Evolutionary conservation across 1,140 invertebrate genomes (phyloP).

Genomic region (Zaprionus tsacasi): DNA sequence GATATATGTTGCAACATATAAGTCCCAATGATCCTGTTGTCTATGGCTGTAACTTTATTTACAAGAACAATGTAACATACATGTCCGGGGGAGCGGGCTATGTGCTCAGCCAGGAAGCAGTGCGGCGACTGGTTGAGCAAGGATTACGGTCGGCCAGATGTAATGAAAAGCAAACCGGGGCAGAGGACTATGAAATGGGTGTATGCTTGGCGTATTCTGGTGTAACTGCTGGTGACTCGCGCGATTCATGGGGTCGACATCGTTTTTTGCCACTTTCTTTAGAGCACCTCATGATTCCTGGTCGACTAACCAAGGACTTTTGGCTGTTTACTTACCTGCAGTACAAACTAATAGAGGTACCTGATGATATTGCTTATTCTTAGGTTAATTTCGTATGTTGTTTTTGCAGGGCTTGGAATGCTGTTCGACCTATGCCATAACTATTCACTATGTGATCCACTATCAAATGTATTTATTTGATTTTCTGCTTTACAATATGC

Average conservation of each 20-base stretch:
- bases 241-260: slow-evolving; percentile 92
- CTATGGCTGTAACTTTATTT: slow-evolving; percentile 94
- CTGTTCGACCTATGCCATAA: slow-evolving; percentile 94
- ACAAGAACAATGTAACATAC: slow-evolving; percentile 92
- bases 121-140: slow-evolving; percentile 88
- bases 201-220: slow-evolving; percentile 93
- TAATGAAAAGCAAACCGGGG: slow-evolving; percentile 87
- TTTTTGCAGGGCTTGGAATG: slow-evolving; percentile 90
- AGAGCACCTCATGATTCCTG: slow-evolving; percentile 36
- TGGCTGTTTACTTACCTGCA: slow-evolving; percentile 36
- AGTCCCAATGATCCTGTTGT: slow-evolving; percentile 90
- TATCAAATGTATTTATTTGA: slow-evolving; percentile 95
- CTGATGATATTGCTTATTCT: background rate
- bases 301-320: background rate
- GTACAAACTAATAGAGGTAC: slow-evolving; percentile 22
- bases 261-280: slow-evolving; percentile 51
- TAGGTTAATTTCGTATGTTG: background rate
- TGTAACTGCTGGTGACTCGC: slow-evolving; percentile 93
- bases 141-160: slow-evolving; percentile 89
- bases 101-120: slow-evolving; percentile 92
- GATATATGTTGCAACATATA: slow-evolving; percentile 92
- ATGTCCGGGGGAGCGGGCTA: slow-evolving; percentile 98
- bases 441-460: slow-evolving; percentile 94
- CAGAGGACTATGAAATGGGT: slow-evolving; percentile 97
- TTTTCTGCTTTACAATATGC: slow-evolving; percentile 93